These are phyloP conservation scores for Malachius bipustulatus DNA, from an alignment of 2,888 invertebrate genomes.

Conservation along the genomic window DNA sequence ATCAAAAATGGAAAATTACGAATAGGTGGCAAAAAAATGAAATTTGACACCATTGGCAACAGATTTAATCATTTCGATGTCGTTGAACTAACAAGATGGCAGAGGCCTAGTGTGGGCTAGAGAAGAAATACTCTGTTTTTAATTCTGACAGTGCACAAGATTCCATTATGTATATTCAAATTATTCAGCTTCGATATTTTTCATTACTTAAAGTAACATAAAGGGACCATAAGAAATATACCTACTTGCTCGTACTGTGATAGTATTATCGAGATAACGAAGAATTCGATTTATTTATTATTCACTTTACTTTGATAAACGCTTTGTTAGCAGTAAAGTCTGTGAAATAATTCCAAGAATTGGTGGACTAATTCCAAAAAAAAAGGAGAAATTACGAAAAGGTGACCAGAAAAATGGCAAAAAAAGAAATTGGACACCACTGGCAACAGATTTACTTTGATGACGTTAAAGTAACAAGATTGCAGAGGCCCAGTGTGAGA, in stretches of 20 bases:
- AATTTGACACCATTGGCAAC: conserved; percentile 38
- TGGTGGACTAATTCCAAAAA: no score
- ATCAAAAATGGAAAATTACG: no score
- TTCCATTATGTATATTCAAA: conserved; percentile 33
- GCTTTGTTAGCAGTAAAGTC: no score
- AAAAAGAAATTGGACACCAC: conserved; percentile 37
- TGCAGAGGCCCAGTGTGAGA: conserved; percentile 30
- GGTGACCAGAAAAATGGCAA: no score
- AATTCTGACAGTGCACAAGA: conserved; percentile 33
- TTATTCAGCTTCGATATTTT: conserved; percentile 15
- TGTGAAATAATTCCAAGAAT: no score
- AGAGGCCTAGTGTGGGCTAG: conserved; percentile 29
- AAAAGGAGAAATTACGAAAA: no score
- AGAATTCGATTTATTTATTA: no score
- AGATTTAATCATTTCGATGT: conserved; percentile 38
- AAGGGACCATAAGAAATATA: conserved; percentile 1
- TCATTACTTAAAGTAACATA: neutral
- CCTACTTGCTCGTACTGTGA: no score
- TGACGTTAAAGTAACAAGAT: conserved; percentile 37
- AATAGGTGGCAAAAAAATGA: no score
- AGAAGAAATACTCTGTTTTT: conserved; percentile 37
- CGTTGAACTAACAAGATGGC: conserved; percentile 36
- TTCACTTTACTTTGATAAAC: no score
- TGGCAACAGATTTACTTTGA: conserved; percentile 38
- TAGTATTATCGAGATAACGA: no score